Base-by-base conservation (phyloP, 2,113 vertebrate genomes). In the Chlorodrepanis virens region DNA sequence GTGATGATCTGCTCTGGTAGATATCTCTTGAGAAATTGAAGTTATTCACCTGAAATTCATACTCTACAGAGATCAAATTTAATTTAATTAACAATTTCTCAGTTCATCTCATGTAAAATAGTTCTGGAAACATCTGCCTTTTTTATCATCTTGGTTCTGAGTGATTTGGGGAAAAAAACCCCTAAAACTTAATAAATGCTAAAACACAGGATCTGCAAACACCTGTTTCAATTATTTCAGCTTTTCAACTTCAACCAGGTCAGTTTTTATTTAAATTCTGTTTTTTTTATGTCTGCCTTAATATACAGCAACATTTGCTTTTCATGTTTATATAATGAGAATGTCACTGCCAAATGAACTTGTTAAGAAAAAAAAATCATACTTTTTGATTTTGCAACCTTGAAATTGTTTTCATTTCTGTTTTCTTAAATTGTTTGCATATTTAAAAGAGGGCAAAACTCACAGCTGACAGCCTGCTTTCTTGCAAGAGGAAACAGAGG, bases 281-380 rank as follows among this genome's bases (percentile, higher is more conserved):
- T 4, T 11, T 60, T 42, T 52, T 93, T 83, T 17, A 57, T 87
- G 69, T 72, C 70, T 82, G 27, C 21, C 45, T 76, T 94, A 91
- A 60, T 42, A 82, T 53, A 75, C 23, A 60, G 25, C 20, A 94
- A 33, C 52, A 53, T 81, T 95, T 95, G 44, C 24, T 95, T 89
- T 85, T 84, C 72, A 83, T 96, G 67, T 75, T 96, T 94, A 72
- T 85, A 50, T 85, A 69, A 85, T 67, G 47, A 93, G 63, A 91
- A 80, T 39, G 63, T 57, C 50, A 61, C 54, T 83, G 67, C 24
- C 63, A 83, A 93, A 67, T 69, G 87, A 91, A 80, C 63, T 25
- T 11, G 11, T 56, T 52, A 67, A 56, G 28, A 86, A 72, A 82
- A 87, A 87, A 92, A 64, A n/a, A 13, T 6, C 6, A 20, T 35